A percentile compares a stretch with the other conserved stretches of the same genome.
These are phyloP conservation scores for Odontamblyopus rebecca DNA, from an alignment of 2,797 vertebrate species.

Conservation along the genomic window DNA sequence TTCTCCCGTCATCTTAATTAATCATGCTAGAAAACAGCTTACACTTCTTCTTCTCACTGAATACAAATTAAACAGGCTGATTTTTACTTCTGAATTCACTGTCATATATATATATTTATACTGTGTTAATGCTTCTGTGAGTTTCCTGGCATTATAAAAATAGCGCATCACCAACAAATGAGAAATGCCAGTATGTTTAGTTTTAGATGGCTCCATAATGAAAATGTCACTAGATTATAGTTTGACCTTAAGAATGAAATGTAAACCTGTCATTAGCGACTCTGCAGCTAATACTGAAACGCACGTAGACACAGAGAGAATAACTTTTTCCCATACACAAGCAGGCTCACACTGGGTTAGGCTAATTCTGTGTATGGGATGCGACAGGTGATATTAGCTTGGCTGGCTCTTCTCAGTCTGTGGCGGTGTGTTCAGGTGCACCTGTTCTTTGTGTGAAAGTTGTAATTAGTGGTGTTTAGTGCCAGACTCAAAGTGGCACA, in stretches of 20 bases:
- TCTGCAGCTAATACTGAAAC: constrained; percentile 35
- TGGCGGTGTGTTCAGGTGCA: constrained; percentile 65
- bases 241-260: constrained; percentile 72
- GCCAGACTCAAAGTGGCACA: constrained; percentile 62
- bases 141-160: constrained; percentile 44
- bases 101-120: background rate
- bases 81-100: constrained; percentile 1
- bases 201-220: constrained; percentile 44
- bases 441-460: constrained; percentile 75
- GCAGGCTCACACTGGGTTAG: constrained; percentile 36
- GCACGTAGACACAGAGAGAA: constrained; percentile 4
- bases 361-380: constrained; percentile 71
- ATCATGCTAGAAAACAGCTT: background rate
- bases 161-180: constrained; percentile 17
- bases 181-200: constrained; percentile 57
- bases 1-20: background rate
- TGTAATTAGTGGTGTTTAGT: constrained; percentile 73
- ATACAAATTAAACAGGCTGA: background rate
- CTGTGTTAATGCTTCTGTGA: constrained; percentile 13
- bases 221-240: constrained; percentile 68
- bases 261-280: constrained; percentile 49
- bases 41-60: too few species aligned
- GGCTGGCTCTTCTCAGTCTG: constrained; percentile 65
- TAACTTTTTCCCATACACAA: background rate
- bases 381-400: constrained; percentile 73